Conservation (phyloP, 1,140 invertebrate genomes). For the Planococcus citri region DNA sequence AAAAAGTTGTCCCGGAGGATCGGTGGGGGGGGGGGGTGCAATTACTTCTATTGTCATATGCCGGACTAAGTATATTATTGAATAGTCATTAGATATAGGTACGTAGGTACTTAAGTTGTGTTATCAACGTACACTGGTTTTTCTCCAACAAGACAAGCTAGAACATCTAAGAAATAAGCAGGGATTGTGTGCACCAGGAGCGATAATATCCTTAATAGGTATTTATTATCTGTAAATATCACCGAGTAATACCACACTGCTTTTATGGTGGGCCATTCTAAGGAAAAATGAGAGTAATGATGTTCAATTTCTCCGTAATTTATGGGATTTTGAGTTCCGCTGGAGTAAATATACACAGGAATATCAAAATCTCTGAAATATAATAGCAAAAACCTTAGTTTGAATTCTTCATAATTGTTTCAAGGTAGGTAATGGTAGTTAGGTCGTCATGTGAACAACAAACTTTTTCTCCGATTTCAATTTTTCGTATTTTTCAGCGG, state of each 20-base stretch:
- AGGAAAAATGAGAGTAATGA: constrained; percentile 17
- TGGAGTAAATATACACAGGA: no score
- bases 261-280: constrained; percentile 34
- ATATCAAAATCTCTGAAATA: constrained; percentile 18
- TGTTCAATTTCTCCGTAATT: constrained; percentile 46
- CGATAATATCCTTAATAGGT: constrained; percentile 37
- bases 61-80: no score
- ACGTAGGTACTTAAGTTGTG: not conserved
- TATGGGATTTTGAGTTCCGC: no score
- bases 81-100: no score
- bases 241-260: constrained; percentile 44
- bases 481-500: constrained; percentile 19
- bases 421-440: not conserved
- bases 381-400: not conserved
- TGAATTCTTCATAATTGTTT: no score
- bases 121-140: constrained; percentile 34
- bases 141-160: constrained; percentile 31
- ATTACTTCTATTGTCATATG: no score
- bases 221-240: constrained; percentile 34
- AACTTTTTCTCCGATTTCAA: constrained; percentile 23
- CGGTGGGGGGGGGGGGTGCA: no score
- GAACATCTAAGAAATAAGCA: constrained; percentile 33
- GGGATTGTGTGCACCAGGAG: constrained; percentile 37
- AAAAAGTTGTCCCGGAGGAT: no score
- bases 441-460: not conserved